Base-by-base conservation (phyloP, 2,888 invertebrate species). In the Harpalus rubripes region DNA sequence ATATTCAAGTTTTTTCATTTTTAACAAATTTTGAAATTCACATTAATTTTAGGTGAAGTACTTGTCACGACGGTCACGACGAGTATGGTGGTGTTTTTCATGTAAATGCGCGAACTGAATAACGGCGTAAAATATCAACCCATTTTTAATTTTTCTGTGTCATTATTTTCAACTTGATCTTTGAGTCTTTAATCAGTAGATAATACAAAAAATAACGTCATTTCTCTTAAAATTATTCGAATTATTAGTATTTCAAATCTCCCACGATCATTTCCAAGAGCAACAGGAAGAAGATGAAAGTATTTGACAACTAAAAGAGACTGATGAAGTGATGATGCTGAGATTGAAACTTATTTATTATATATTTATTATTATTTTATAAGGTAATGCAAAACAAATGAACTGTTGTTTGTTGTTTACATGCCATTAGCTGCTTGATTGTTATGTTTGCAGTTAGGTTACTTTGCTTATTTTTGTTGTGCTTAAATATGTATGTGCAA, bases 1-100 rank as follows among this genome's bases (percentile, higher is more conserved):
- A 90, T 95, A 97, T 87, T 91, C 91, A 85, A 96, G 91, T 89
- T 93, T 93, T 88, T 92, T 92, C 87, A 89, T 91, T 89, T 84
- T 85, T 59, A 58, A 58, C 18, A n/a, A 56, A 78, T 80, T 85
- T 80, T 12, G 58, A 79, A 85, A 74, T 32, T 59, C 10, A 52
- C 79, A 80, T 85, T 79, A 85, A 80, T 58, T 79, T 16, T 80
- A 80, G 85, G 85, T 85, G 80, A 85, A 79, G 80, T 85, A 80
- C 80, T 85, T 85, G 85, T 80, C 85, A 80, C 56, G 32, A 56
- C 59, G n/a, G n/a, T n/a, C n/a, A n/a, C n/a, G n/a, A 52, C 32
- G 44, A 12, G 44, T 52, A 2, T 52, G 44, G n/a, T n/a, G 58
- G 72, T 74, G n/a, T n/a, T n/a, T 72, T 44, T 41, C 44, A 74